phyloP scores from a whole-genome alignment of 2,888 invertebrate species.

The Pammene fasciana region DNA sequence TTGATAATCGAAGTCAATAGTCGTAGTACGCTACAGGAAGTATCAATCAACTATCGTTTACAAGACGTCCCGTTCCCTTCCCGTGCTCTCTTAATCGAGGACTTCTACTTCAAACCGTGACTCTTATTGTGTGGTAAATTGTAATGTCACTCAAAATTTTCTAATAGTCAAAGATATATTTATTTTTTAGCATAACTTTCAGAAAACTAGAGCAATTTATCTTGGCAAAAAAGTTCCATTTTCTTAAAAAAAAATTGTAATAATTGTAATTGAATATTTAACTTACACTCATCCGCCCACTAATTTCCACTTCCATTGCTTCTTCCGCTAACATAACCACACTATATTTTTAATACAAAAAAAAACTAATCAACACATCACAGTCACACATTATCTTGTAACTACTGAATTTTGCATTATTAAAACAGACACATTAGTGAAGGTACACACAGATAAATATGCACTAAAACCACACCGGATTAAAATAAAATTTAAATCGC shows the following conservation, averaged over 20 bases:
- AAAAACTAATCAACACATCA: slow-evolving; percentile 16
- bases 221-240: no score
- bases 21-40: slow-evolving; percentile 50
- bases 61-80: slow-evolving; percentile 7
- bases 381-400: neutral
- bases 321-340: slow-evolving; percentile 66
- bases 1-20: slow-evolving; percentile 25
- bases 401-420: neutral
- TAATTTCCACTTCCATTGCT: slow-evolving; percentile 64
- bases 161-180: no score
- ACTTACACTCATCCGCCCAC: slow-evolving; percentile 64
- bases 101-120: neutral
- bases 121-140: neutral
- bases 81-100: slow-evolving; percentile 19
- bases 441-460: neutral
- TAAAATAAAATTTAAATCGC: neutral
- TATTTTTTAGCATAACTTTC: no score
- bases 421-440: neutral
- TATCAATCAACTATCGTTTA: slow-evolving; percentile 50
- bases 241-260: no score
- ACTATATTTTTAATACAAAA: neutral
- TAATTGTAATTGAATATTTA: neutral
- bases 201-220: no score
- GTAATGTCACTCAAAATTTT: no score
- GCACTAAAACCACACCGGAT: neutral